Evolutionary conservation across 2,888 invertebrate species (phyloP).

Genomic region (Drosophila buzzatii): DNA sequence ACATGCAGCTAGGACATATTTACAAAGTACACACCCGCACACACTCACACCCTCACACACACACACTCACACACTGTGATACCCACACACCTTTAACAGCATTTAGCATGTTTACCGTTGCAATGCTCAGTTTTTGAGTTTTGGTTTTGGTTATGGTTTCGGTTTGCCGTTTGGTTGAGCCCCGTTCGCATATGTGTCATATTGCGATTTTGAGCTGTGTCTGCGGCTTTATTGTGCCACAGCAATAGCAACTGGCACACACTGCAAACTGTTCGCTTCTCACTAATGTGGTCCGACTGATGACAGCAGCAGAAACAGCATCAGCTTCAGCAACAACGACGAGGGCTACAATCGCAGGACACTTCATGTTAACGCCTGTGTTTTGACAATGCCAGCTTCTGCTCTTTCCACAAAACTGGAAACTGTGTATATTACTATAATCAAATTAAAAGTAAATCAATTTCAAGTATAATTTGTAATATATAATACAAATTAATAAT

Average conservation of each 20-base stretch:
- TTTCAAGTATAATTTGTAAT: too few species aligned
- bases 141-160: constrained; percentile 39
- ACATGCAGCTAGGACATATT: constrained; percentile 43
- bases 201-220: constrained; percentile 79
- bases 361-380: constrained; percentile 27
- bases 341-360: constrained; percentile 32
- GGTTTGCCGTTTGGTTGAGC: constrained; percentile 63
- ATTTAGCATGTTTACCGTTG: constrained; percentile 66
- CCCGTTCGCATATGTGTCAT: constrained; percentile 73
- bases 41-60: constrained; percentile 4
- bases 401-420: constrained; percentile 16
- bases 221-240: constrained; percentile 66
- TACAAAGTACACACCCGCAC: constrained; percentile 10
- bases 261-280: constrained; percentile 7
- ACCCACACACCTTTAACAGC: constrained; percentile 53
- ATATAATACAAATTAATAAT: too few species aligned
- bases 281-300: constrained; percentile 52
- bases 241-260: constrained; percentile 36
- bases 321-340: constrained; percentile 14
- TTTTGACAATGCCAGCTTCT: constrained; percentile 23
- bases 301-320: constrained; percentile 39
- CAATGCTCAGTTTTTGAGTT: constrained; percentile 49
- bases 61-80: constrained; percentile 1
- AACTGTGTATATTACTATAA: neutral
- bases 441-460: neutral